Evolutionary conservation across 2,113 vertebrate species (phyloP), one percentile per base, ranked within the genome.

Genomic region (Cyanoliseus patagonus): DNA sequence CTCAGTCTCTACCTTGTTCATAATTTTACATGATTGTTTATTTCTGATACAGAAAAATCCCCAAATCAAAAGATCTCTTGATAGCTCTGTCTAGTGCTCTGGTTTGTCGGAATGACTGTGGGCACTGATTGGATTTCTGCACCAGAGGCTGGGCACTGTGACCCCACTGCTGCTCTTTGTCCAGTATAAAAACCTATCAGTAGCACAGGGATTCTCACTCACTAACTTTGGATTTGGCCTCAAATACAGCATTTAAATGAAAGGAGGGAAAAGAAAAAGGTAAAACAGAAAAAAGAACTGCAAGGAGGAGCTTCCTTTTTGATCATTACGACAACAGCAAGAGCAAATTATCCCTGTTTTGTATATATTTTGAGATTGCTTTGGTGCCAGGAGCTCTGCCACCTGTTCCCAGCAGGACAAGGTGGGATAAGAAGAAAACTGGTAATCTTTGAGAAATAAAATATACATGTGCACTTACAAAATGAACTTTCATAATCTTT

Each of bases 401-500:
- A 94, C 83, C 80, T 92, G 83, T 89, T 95, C 88, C 52, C 81
- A 96, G 95, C 94, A 94, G 94, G 92, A 88, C 46, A 30, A 37
- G 37, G 41, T 76, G 69, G 47, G 20, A 73, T 77, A 80, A 86
- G 92, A 82, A 89, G 42, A 59, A 66, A 86, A 81, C 35, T 69
- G 49, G 37, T 89, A 78, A 76, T 88, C 82, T 88, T 74, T 76
- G 74, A 64, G 69, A 92, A 96, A 86, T 89, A 68, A 96, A 92
- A 88, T 86, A 76, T 75, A 73, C 37, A 51, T 55, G 52, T 81
- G 41, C 35, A 24, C 20, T 96, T 95, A 78, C 69, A 83, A 96
- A 96, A 88, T 87, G 37, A 94, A 94, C 77, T 93, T 96, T 88
- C 73, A 82, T 94, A 93, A 78, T 92, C 77, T 85, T 91, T 94